Evolutionary conservation across 1,140 invertebrate genomes (phyloP).

Genomic region (Habropoda laboriosa): DNA sequence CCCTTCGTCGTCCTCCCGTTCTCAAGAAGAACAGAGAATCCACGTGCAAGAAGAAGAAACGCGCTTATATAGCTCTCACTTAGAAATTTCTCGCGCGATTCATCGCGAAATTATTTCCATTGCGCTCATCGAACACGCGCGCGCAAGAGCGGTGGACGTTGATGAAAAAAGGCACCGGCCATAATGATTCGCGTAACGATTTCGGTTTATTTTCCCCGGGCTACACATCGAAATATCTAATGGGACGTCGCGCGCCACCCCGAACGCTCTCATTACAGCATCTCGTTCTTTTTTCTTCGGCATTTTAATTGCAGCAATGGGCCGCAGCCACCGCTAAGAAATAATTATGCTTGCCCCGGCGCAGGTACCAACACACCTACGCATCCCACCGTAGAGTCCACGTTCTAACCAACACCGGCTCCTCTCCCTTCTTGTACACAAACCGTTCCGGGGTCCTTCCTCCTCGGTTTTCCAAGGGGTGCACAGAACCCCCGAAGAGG

Average conservation of each 20-base stretch:
- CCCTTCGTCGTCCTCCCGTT: neutral
- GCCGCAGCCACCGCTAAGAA: slow-evolving; percentile 62
- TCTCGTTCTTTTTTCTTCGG: slow-evolving; percentile 60
- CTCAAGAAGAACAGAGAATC: neutral
- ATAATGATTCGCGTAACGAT: slow-evolving; percentile 50
- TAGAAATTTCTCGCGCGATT: neutral
- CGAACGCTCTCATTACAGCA: slow-evolving; percentile 61
- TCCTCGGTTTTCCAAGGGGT: slow-evolving; percentile 31
- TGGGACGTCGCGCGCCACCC: slow-evolving; percentile 47
- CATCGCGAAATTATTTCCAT: slow-evolving; percentile 41
- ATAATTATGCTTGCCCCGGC: slow-evolving; percentile 63
- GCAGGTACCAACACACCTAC: slow-evolving; percentile 49
- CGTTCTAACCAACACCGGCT: slow-evolving; percentile 5
- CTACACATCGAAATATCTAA: slow-evolving; percentile 60
- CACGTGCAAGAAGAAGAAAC: too few species aligned
- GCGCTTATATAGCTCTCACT: slow-evolving; percentile 8
- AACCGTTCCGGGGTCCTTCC: slow-evolving; percentile 46
- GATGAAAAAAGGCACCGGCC: slow-evolving; percentile 40
- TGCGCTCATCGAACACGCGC: slow-evolving; percentile 26
- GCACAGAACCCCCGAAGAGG: slow-evolving; percentile 51
- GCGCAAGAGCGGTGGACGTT: neutral
- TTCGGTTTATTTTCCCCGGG: slow-evolving; percentile 53
- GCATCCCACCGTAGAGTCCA: slow-evolving; percentile 4
- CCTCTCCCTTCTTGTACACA: neutral
- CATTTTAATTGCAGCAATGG: slow-evolving; percentile 69